Evolutionary conservation across 2,888 invertebrate species (phyloP), one percentile per base, ranked within the genome.

Genomic region (Brenthis daphne): DNA sequence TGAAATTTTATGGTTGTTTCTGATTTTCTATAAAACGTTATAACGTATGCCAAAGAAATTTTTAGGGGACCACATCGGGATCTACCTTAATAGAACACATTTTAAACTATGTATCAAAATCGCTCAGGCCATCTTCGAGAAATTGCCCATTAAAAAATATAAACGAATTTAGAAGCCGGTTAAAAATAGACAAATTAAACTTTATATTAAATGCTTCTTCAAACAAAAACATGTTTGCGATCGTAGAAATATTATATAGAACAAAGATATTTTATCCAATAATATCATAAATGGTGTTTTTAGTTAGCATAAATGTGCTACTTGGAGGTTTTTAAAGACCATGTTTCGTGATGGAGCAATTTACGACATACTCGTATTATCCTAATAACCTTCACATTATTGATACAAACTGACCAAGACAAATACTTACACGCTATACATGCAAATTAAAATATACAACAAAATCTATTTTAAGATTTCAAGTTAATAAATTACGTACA

Each of bases 291-390:
- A 56, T 61, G 24, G 67, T 43, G 63, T 64, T 64, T 68, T 74
- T 71, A 68, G 73, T 78, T 80, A 80, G 71, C 76, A 74, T 68
- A 64, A 73, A 67, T 47, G 69, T 72, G 69, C 67, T 58, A 76
- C 65, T 67, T 47, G 43, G 54, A 58, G 56, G 43, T 64, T 68
- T 65, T 58, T 58, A 37, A 67, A 73, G 72, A 73, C 74, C 67
- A 64, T 64, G 64, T 66, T 53, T 81, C 85, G 83, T 85, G 85
- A 83, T 80, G 68, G 66, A 68, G 65, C 69, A 80, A 81, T 85
- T 85, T 68, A 76, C 79, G 73, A 64, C 69, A 75, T 73, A 20
- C 20, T 20, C 1, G 0, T 20, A 74, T 71, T 64, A 75, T 73
- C 70, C 51, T 57, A 48, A n/a, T 64, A 68, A 74, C 77, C 77